Evolutionary conservation across 1,140 invertebrate species (phyloP).

Genomic region (Agrilus planipennis): DNA sequence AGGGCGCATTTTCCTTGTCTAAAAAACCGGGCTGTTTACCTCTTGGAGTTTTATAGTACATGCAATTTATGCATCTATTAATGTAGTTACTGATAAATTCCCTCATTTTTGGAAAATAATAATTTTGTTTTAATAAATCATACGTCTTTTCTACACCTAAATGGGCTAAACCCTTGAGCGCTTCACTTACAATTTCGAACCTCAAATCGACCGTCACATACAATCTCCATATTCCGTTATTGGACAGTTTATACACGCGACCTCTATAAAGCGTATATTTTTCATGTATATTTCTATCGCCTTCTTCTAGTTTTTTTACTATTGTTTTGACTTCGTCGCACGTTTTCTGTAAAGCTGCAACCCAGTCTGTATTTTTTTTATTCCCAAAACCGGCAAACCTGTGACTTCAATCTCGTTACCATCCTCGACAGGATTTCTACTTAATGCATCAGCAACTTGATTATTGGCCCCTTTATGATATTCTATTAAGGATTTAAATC

Average conservation of each 20-base stretch:
- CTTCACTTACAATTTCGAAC: conserved; percentile 3
- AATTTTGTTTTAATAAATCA: background rate
- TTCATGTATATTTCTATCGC: conserved; percentile 1
- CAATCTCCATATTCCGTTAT: background rate
- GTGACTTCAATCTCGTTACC: conserved; percentile 1
- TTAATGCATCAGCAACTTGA: conserved; percentile 11
- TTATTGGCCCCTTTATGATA: conserved; percentile 10
- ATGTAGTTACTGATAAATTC: conserved; percentile 3
- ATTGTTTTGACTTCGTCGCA: conserved; percentile 4
- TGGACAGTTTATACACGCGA: background rate
- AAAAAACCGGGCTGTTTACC: conserved; percentile 1
- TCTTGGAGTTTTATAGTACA: conserved; percentile 4
- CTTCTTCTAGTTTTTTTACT: conserved; percentile 2
- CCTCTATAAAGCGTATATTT: conserved; percentile 5
- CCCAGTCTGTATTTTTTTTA: conserved; percentile 10
- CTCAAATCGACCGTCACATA: conserved; percentile 1
- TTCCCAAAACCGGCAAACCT: conserved; percentile 8
- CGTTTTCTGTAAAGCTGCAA: conserved; percentile 5
- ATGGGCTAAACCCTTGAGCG: background rate
- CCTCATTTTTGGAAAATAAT: conserved; percentile 6
- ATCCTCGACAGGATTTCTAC: conserved; percentile 11
- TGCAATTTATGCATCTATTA: conserved; percentile 4
- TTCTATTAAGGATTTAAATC: conserved; percentile 16
- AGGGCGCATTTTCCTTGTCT: background rate
- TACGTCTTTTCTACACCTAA: conserved; percentile 3